A percentile compares a stretch with the other conserved stretches of the same genome.
These are phyloP conservation scores for Lasius platythorax DNA, from an alignment of 2,888 invertebrate genomes.

Conservation along the genomic window DNA sequence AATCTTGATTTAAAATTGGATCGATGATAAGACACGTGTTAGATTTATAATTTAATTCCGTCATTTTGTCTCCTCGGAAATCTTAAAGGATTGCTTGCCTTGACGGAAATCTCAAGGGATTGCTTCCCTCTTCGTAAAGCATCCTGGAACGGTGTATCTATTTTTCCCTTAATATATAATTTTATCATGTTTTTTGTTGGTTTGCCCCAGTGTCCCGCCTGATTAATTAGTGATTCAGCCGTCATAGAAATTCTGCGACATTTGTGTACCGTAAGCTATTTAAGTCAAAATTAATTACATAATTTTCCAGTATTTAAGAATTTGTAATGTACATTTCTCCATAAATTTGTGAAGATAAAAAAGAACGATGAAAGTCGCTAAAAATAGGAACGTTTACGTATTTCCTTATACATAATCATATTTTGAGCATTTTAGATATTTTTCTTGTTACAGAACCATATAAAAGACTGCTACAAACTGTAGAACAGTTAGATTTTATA, in stretches of 20 bases:
- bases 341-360: not conserved
- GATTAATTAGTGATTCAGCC: slow-evolving; percentile 17
- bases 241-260: slow-evolving; percentile 16
- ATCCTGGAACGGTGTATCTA: slow-evolving; percentile 43
- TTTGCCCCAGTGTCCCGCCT: slow-evolving; percentile 1
- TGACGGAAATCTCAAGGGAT: not conserved
- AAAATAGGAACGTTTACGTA: not conserved
- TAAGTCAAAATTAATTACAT: not conserved
- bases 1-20: slow-evolving; percentile 20
- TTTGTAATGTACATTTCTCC: not conserved
- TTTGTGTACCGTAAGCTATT: not conserved
- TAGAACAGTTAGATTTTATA: not conserved
- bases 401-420: not conserved
- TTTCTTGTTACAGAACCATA: not conserved
- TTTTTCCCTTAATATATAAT: slow-evolving; percentile 15
- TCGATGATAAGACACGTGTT: slow-evolving; percentile 15
- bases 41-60: slow-evolving; percentile 18
- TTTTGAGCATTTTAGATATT: not conserved
- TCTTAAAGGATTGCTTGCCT: slow-evolving; percentile 36
- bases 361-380: not conserved
- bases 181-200: slow-evolving; percentile 29
- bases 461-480: not conserved
- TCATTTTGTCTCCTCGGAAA: slow-evolving; percentile 8
- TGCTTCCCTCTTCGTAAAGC: slow-evolving; percentile 18
- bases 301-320: not conserved